These are phyloP conservation scores for Pseudomyrmex pallidus DNA, from an alignment of 1,140 invertebrate genomes.

Conservation along the genomic window DNA sequence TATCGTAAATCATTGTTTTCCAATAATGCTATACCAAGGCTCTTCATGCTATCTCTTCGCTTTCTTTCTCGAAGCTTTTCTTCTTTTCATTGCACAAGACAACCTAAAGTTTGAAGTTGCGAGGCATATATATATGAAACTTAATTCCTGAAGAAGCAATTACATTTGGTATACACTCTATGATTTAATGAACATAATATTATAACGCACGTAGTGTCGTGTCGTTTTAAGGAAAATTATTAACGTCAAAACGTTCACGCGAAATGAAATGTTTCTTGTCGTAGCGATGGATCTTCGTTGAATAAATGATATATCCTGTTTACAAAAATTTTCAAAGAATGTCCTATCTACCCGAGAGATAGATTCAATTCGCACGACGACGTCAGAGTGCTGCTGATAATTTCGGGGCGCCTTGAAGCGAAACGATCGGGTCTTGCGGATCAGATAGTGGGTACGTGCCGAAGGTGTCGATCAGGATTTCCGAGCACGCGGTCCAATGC, in stretches of 20 bases:
- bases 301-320: conserved; percentile 64
- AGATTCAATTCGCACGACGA: conserved; percentile 66
- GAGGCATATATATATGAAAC: conserved; percentile 13
- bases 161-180: conserved; percentile 24
- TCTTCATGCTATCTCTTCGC: conserved; percentile 73
- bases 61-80: conserved; percentile 24
- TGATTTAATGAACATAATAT: conserved; percentile 4
- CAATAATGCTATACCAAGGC: conserved; percentile 84
- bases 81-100: conserved; percentile 37
- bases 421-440: conserved; percentile 55
- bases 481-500: conserved; percentile 80
- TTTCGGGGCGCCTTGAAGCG: conserved; percentile 31
- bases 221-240: conserved; percentile 13
- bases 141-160: conserved; percentile 18
- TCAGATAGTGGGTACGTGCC: conserved; percentile 71
- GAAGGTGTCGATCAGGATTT: conserved; percentile 79
- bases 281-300: conserved; percentile 16
- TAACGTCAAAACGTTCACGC: neutral
- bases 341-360: conserved; percentile 26
- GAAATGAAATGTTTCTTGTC: neutral
- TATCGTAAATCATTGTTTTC: conserved; percentile 86
- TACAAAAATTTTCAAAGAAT: conserved; percentile 22
- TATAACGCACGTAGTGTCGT: neutral
- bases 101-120: conserved; percentile 19
- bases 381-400: conserved; percentile 38